phyloP scores from a whole-genome alignment of 2,113 vertebrate genomes.

The Cheirogaleus medius region DNA sequence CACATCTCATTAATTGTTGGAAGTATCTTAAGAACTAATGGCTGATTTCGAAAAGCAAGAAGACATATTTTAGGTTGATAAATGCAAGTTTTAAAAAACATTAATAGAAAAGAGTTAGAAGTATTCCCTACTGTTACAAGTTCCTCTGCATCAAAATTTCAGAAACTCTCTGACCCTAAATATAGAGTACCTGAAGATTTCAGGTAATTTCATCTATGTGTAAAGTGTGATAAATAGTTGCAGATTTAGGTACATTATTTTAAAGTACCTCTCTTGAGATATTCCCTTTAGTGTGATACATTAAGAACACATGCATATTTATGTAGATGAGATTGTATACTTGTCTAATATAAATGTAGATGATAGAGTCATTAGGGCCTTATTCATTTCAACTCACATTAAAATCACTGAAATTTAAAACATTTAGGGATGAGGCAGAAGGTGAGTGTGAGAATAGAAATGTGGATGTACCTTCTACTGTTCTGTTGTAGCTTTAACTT shows the following conservation, averaged over 20 bases:
- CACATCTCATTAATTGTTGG: background rate
- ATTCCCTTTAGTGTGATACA: background rate
- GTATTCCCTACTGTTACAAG: background rate
- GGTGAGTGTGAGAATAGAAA: background rate
- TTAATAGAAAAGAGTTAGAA: background rate
- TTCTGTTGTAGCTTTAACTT: background rate
- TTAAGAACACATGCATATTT: conserved; percentile 43
- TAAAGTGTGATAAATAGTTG: background rate
- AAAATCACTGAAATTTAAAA: conserved; percentile 33
- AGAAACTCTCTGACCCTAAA: background rate
- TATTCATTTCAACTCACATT: conserved; percentile 26
- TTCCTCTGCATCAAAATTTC: conserved; percentile 37
- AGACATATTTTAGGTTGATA: background rate
- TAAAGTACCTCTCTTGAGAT: background rate
- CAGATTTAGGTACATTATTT: background rate
- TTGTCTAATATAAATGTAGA: conserved; percentile 53
- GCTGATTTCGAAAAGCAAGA: conserved; percentile 47
- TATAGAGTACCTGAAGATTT: background rate
- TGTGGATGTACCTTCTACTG: background rate
- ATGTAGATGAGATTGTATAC: conserved; percentile 14
- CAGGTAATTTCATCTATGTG: background rate
- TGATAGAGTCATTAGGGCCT: conserved; percentile 38
- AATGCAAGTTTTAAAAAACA: background rate
- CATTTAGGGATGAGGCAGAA: background rate
- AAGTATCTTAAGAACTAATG: conserved; percentile 21